phyloP scores from a whole-genome alignment of 2,888 invertebrate species.

The Dasysyrphus albostriatus region DNA sequence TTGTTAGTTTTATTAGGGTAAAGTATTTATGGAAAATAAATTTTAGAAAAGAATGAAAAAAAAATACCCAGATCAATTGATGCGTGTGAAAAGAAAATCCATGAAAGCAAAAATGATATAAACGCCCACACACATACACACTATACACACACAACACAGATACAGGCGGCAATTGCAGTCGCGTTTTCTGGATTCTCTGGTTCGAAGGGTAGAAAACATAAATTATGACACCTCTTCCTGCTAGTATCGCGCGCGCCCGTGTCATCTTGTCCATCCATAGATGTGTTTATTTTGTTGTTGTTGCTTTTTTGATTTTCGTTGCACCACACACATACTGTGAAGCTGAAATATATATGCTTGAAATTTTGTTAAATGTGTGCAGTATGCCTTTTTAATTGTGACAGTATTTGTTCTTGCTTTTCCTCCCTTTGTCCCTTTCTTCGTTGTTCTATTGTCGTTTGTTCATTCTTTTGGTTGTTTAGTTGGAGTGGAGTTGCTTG shows the following conservation, averaged over 20 bases:
- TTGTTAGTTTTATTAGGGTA: constrained; percentile 50
- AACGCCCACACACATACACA: constrained; percentile 65
- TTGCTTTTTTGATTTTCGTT: constrained; percentile 52
- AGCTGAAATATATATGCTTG: neutral
- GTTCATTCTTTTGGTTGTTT: constrained; percentile 41
- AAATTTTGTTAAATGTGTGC: neutral
- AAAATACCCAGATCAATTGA: constrained; percentile 42
- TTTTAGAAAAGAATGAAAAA: constrained; percentile 14
- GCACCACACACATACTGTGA: constrained; percentile 48
- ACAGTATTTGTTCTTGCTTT: constrained; percentile 29
- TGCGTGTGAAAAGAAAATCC: constrained; percentile 67
- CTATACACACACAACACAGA: neutral
- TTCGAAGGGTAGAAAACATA: constrained; percentile 73
- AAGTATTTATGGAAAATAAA: constrained; percentile 22
- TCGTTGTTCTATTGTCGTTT: constrained; percentile 35
- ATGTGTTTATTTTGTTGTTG: constrained; percentile 62
- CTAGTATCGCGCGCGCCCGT: constrained; percentile 55
- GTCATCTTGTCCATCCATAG: constrained; percentile 19
- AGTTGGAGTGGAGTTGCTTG: constrained; percentile 24
- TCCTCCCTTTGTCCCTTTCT: constrained; percentile 38
- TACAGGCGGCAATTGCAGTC: constrained; percentile 64
- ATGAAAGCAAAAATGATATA: constrained; percentile 59
- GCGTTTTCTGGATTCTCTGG: constrained; percentile 55
- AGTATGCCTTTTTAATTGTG: constrained; percentile 21
- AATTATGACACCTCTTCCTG: constrained; percentile 72